A percentile compares a stretch with the other conserved stretches of the same genome.
Evolutionary conservation across 2,113 vertebrate species (phyloP).

Genomic region (Paratilapia polleni): DNA sequence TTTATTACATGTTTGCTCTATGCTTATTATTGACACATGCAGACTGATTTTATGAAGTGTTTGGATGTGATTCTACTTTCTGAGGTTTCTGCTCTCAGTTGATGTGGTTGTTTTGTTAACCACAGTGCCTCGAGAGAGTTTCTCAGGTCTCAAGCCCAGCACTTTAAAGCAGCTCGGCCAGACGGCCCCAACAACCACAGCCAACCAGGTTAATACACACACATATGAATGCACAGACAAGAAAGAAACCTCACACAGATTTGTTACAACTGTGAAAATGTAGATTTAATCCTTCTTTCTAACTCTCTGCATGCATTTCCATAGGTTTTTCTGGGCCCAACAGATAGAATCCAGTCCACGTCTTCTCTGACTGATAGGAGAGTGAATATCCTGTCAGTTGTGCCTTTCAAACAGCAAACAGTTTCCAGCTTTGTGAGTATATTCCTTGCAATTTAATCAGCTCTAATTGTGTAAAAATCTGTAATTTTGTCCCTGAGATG

Average conservation of each 20-base stretch:
- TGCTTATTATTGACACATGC: background rate
- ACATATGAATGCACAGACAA: background rate
- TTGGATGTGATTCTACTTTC: background rate
- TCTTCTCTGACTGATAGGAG: constrained; percentile 68
- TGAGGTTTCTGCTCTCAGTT: constrained; percentile 27
- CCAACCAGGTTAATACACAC: constrained; percentile 63
- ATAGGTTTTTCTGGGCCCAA: constrained; percentile 44
- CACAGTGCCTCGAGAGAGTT: constrained; percentile 74
- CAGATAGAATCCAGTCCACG: constrained; percentile 74
- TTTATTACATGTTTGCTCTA: background rate
- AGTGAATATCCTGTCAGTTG: constrained; percentile 75
- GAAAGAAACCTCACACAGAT: background rate
- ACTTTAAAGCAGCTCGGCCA: constrained; percentile 82
- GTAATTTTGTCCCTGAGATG: background rate
- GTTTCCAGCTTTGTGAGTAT: constrained; percentile 75
- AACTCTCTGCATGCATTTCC: background rate
- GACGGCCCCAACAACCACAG: constrained; percentile 11
- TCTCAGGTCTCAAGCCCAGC: constrained; percentile 90
- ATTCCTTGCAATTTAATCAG: background rate
- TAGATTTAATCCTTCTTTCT: background rate
- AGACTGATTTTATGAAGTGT: background rate
- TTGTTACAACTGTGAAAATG: background rate
- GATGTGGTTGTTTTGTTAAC: constrained; percentile 71
- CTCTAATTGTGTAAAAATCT: background rate
- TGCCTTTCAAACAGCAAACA: constrained; percentile 75